Evolutionary conservation across 2,797 vertebrate genomes (phyloP), one percentile per base, ranked within the genome.

Genomic region (Carduelis carduelis): DNA sequence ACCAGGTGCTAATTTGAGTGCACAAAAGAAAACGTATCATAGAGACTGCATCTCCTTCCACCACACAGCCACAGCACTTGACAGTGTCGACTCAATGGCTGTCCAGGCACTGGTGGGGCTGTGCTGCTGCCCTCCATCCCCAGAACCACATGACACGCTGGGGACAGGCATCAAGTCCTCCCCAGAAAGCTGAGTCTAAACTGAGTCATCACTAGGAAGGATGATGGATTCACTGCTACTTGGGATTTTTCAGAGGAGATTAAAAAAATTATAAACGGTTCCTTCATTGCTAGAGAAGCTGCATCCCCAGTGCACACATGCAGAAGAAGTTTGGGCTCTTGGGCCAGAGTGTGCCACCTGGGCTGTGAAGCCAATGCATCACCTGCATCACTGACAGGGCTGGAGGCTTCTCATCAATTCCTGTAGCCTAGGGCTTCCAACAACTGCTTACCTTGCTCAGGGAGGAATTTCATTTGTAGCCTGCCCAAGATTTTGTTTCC

Each of bases 11-110:
- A 88, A 37, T 52, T 63, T 6, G 6, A 77, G 9, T 17, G 19
- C 27, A 46, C 13, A 20, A 61, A 87, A 71, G 44, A 64, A 87
- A 77, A 57, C 2, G 0, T 12, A 50, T 52, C 27, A 26, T 7
- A 66, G 61, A 59, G 49, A 34, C 53, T 55, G 19, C 14, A 78
- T 8, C n/a, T 70, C 41, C 30, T 83, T 82, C 39, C 14, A 53
- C 26, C 21, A 57, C 26, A 49, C 1, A 5, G 68, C 27, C 39
- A 53, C 0, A 4, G 35, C 26, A 34, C 52, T 44, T 0, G 1
- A 37, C 0, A 1, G 32, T 6, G 20, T 56, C 0, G 1, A 46
- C 18, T 11, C 0, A 0, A 6, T 6, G 66, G 46, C 57, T 83
- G 24, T 17, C 20, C 16, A 66, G n/a, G 65, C 1, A 2, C 43